Percentiles rank a stretch among this genome's conserved stretches.
These are phyloP conservation scores for Dioctria rufipes DNA, from an alignment of 2,888 invertebrate genomes.

Conservation along the genomic window DNA sequence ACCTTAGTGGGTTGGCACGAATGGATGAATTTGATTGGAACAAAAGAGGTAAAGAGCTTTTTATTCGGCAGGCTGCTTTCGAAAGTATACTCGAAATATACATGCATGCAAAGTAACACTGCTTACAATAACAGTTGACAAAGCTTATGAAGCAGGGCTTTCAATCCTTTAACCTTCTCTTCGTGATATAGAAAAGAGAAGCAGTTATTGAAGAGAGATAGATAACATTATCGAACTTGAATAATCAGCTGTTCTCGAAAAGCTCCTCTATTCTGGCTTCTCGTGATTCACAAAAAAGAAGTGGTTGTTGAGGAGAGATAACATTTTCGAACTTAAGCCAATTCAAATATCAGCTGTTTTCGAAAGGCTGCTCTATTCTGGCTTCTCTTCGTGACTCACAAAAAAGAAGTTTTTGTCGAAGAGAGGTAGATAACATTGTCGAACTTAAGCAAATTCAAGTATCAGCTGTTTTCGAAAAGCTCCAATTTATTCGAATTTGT, in stretches of 20 bases:
- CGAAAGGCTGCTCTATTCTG: not conserved
- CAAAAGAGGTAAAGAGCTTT: conserved; percentile 34
- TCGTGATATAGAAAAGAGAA: too few species aligned
- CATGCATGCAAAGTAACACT: conserved; percentile 11
- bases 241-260: too few species aligned
- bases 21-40: not conserved
- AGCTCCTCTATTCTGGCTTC: too few species aligned
- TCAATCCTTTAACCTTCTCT: not conserved
- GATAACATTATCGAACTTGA: too few species aligned
- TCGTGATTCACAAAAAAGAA: too few species aligned
- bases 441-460: not conserved
- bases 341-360: not conserved
- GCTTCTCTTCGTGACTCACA: not conserved
- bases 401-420: not conserved
- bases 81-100: not conserved
- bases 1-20: too few species aligned
- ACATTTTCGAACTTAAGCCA: too few species aligned
- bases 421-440: not conserved
- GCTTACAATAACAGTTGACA: conserved; percentile 2
- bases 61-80: not conserved
- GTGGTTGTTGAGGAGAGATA: too few species aligned
- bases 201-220: too few species aligned
- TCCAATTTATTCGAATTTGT: not conserved
- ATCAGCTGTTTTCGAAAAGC: conserved; percentile 34
- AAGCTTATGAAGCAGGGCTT: not conserved